phyloP scores from a whole-genome alignment of 35 echinoderm and acorn worm genomes.

The Ptychodera flava region DNA sequence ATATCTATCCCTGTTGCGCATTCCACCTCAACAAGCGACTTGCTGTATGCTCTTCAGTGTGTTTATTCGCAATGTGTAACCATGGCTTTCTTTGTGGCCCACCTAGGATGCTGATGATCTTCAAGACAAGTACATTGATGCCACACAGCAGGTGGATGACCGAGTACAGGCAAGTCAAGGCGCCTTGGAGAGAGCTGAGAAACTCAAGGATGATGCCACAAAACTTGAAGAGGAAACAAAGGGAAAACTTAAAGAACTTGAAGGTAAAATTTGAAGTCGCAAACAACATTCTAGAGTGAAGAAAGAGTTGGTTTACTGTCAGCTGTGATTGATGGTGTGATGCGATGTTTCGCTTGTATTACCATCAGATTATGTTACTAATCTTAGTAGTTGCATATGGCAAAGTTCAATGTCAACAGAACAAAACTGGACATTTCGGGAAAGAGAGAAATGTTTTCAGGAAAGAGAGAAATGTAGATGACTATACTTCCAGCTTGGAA shows the following conservation, averaged over 20 bases:
- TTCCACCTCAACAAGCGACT: too few species aligned
- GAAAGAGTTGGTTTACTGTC: neutral
- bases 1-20: too few species aligned
- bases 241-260: slow-evolving; percentile 45
- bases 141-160: slow-evolving; percentile 15
- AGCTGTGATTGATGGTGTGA: neutral
- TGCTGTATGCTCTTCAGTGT: too few species aligned
- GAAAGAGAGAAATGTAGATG: too few species aligned
- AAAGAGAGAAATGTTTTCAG: too few species aligned
- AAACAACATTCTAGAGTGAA: neutral
- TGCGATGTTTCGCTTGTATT: neutral
- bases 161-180: slow-evolving; percentile 30
- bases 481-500: too few species aligned
- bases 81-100: neutral
- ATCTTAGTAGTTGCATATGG: neutral
- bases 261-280: slow-evolving; percentile 31
- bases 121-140: slow-evolving; percentile 35
- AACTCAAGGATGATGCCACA: slow-evolving; percentile 39
- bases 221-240: slow-evolving; percentile 51
- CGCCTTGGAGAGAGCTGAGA: slow-evolving; percentile 36
- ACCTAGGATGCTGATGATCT: slow-evolving; percentile 30
- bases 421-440: neutral
- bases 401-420: neutral
- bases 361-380: neutral
- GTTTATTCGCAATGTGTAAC: too few species aligned